A percentile compares a stretch with the other conserved stretches of the same genome.
These are phyloP conservation scores for Acipenser transmontanus DNA, from an alignment of 2,797 vertebrate genomes.

Conservation along the genomic window DNA sequence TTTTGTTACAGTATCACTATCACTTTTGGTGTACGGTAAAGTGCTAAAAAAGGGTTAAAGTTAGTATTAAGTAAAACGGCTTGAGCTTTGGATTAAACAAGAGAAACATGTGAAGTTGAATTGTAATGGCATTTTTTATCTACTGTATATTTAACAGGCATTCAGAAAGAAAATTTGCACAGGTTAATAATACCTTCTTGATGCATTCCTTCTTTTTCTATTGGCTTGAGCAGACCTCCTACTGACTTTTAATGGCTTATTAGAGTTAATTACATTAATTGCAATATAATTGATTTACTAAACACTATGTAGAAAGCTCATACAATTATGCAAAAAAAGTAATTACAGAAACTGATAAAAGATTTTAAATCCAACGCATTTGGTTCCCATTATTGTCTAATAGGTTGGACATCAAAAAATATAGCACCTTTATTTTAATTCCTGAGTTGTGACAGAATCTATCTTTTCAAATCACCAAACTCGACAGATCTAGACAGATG, in stretches of 20 bases:
- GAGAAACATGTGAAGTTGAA: constrained; percentile 39
- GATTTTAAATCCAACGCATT: constrained; percentile 71
- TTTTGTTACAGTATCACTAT: no score
- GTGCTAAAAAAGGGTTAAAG: no score
- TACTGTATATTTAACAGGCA: constrained; percentile 68
- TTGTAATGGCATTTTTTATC: constrained; percentile 69
- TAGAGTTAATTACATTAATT: constrained; percentile 81
- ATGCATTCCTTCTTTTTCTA: constrained; percentile 64
- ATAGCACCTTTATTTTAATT: constrained; percentile 64
- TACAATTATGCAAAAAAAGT: constrained; percentile 74
- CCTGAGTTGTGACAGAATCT: constrained; percentile 70
- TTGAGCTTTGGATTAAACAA: not conserved
- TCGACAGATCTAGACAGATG: constrained; percentile 1
- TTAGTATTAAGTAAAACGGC: not conserved
- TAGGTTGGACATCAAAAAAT: constrained; percentile 71
- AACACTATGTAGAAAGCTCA: constrained; percentile 73
- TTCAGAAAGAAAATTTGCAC: constrained; percentile 69
- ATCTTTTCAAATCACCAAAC: constrained; percentile 44
- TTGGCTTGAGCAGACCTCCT: constrained; percentile 74
- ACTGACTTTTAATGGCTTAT: constrained; percentile 78
- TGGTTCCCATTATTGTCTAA: constrained; percentile 70
- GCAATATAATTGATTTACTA: constrained; percentile 78
- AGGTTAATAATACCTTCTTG: constrained; percentile 77
- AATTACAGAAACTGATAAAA: constrained; percentile 62
- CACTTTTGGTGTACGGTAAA: no score